phyloP scores from a whole-genome alignment of 1,140 invertebrate species.

The Drosophila ercepeae region DNA sequence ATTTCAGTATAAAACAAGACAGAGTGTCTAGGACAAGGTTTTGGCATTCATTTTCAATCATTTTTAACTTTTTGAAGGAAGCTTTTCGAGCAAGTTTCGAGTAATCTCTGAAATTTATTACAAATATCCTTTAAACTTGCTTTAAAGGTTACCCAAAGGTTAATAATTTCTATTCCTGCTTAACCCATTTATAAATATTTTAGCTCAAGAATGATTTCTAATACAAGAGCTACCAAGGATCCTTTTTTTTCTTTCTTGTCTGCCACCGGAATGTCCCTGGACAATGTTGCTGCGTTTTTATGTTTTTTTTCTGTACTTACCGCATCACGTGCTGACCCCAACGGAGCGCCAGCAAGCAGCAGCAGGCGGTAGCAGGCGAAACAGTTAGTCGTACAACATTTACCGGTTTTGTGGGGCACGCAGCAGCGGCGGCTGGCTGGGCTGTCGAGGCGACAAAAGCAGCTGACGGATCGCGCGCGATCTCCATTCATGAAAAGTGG shows the following conservation, averaged over 20 bases:
- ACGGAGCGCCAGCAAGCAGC: neutral
- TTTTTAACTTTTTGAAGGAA: too few species aligned
- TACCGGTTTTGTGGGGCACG: conserved; percentile 46
- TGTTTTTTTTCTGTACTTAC: neutral
- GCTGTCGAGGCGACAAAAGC: neutral
- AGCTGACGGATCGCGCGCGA: conserved; percentile 19
- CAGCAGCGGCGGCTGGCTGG: neutral
- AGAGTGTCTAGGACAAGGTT: too few species aligned
- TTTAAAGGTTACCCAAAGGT: too few species aligned
- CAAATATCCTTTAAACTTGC: too few species aligned
- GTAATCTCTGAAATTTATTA: too few species aligned
- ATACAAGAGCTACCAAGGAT: too few species aligned
- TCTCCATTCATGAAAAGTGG: conserved; percentile 36
- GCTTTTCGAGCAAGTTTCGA: too few species aligned
- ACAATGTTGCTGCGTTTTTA: neutral
- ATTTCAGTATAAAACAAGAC: too few species aligned
- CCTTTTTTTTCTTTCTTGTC: neutral
- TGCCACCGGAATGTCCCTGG: neutral
- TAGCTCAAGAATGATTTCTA: too few species aligned
- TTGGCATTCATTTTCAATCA: too few species aligned
- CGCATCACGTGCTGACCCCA: conserved; percentile 23
- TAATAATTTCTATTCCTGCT: too few species aligned
- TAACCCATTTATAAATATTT: too few species aligned
- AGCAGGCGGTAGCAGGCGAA: conserved; percentile 6
- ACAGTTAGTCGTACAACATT: conserved; percentile 47